Evolutionary conservation across 2,797 vertebrate genomes (phyloP).

Genomic region (Naso thynnoides): DNA sequence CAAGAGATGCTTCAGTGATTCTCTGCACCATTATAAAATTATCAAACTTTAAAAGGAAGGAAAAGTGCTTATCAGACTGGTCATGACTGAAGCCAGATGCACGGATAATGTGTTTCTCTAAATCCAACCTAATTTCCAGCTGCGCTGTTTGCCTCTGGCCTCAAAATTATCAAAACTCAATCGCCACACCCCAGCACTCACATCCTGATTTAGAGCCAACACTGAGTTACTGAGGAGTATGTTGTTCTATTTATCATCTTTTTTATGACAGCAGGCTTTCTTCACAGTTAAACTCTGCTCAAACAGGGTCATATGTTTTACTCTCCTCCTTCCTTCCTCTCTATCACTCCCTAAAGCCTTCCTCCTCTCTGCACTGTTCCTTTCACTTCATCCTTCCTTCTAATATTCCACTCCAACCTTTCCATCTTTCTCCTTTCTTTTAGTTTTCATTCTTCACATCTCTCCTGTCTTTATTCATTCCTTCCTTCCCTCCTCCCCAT

Average conservation of each 20-base stretch:
- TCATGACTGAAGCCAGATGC: slow-evolving; percentile 65
- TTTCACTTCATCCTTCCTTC: slow-evolving; percentile 30
- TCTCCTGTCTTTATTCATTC: slow-evolving; percentile 7
- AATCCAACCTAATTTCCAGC: slow-evolving; percentile 69
- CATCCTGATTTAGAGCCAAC: slow-evolving; percentile 43
- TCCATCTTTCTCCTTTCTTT: slow-evolving; percentile 1
- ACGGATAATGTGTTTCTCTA: slow-evolving; percentile 68
- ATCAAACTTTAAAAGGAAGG: slow-evolving; percentile 63
- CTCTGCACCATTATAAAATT: slow-evolving; percentile 54
- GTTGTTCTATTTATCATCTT: slow-evolving; percentile 50
- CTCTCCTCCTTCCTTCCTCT: slow-evolving; percentile 15
- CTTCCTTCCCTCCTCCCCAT: slow-evolving; percentile 20
- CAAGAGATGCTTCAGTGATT: slow-evolving; percentile 52
- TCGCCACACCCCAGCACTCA: slow-evolving; percentile 44
- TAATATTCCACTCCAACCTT: slow-evolving; percentile 20
- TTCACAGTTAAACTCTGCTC: slow-evolving; percentile 49
- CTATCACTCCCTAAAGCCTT: slow-evolving; percentile 38
- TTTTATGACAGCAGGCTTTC: slow-evolving; percentile 61
- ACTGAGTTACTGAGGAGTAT: slow-evolving; percentile 46
- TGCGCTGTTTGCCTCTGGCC: slow-evolving; percentile 61
- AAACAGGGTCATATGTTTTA: slow-evolving; percentile 29
- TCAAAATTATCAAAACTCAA: slow-evolving; percentile 56
- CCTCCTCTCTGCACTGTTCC: slow-evolving; percentile 26
- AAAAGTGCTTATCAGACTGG: slow-evolving; percentile 66
- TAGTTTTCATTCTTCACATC: slow-evolving; percentile 16